These are phyloP conservation scores for Anaspis maculata DNA, from an alignment of 2,888 invertebrate genomes.

Conservation along the genomic window DNA sequence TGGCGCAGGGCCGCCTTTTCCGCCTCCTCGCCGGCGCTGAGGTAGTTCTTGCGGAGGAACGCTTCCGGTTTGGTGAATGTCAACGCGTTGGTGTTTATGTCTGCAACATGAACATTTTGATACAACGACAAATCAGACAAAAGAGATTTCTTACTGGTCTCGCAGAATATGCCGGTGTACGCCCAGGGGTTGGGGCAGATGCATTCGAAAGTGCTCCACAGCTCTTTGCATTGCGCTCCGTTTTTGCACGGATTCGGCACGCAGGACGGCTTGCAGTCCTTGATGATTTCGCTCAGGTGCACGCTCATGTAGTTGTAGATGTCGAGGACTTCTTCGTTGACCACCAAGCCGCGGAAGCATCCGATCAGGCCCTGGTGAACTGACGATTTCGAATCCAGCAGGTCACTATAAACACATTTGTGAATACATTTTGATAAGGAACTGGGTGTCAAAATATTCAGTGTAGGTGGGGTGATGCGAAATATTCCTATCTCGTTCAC, in stretches of 20 bases:
- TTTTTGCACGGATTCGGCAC: constrained; percentile 91
- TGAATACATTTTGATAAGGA: too few relatives aligned
- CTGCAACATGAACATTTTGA: too few relatives aligned
- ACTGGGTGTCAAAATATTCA: too few relatives aligned
- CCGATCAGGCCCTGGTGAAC: constrained; percentile 87
- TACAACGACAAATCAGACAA: constrained; percentile 1
- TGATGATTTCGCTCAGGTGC: constrained; percentile 83
- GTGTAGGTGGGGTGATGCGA: too few relatives aligned
- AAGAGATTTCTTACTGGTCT: constrained; percentile 52
- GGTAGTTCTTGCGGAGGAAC: constrained; percentile 72
- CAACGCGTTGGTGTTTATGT: constrained; percentile 82
- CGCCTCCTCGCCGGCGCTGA: constrained; percentile 44
- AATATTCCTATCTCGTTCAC: too few relatives aligned
- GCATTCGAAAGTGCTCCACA: constrained; percentile 89
- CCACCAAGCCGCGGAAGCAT: constrained; percentile 85
- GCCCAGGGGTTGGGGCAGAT: constrained; percentile 90
- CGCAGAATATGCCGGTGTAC: constrained; percentile 82
- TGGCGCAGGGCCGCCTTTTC: constrained; percentile 56
- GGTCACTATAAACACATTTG: constrained; percentile 52
- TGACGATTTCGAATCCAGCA: constrained; percentile 66
- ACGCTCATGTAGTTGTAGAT: constrained; percentile 90
- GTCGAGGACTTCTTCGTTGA: constrained; percentile 84
- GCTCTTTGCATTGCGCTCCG: constrained; percentile 80
- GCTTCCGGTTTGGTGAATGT: constrained; percentile 78
- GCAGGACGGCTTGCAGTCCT: constrained; percentile 90